A percentile compares a stretch with the other conserved stretches of the same genome.
Evolutionary conservation across 1,140 invertebrate species (phyloP).

Genomic region (Muscidifurax raptorellus): DNA sequence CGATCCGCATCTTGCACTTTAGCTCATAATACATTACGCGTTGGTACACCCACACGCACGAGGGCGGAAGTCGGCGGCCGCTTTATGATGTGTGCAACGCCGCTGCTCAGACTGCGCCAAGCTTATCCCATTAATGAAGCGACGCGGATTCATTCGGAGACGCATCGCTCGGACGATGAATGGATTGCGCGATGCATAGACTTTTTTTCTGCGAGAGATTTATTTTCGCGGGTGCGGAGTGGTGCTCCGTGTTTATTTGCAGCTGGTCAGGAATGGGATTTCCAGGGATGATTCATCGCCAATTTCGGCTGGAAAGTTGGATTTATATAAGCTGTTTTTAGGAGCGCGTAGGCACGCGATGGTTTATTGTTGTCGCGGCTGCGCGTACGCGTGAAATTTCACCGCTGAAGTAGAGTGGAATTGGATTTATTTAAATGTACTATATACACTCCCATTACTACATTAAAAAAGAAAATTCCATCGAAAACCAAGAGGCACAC

Average conservation of each 20-base stretch:
- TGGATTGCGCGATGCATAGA: background rate
- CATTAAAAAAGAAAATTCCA: too few species aligned
- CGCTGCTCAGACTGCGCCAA: background rate
- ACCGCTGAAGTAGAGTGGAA: too few species aligned
- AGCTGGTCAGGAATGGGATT: too few species aligned
- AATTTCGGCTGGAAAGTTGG: background rate
- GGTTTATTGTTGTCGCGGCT: too few species aligned
- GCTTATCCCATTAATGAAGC: background rate
- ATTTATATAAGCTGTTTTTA: background rate
- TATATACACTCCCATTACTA: too few species aligned
- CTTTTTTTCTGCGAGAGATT: background rate
- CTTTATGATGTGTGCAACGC: background rate
- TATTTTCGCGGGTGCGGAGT: background rate
- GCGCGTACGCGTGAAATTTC: too few species aligned
- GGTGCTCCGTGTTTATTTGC: too few species aligned
- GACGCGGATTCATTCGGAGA: background rate
- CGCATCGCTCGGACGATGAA: background rate
- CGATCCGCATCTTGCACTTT: background rate
- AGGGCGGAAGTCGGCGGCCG: background rate
- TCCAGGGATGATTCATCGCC: too few species aligned
- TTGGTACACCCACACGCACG: background rate
- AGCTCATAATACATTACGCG: background rate
- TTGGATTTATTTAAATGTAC: too few species aligned
- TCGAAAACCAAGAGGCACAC: background rate
- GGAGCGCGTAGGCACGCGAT: too few species aligned